Evolutionary conservation across 1,140 invertebrate species (phyloP).

Genomic region (Pentalonia nigronervosa): DNA sequence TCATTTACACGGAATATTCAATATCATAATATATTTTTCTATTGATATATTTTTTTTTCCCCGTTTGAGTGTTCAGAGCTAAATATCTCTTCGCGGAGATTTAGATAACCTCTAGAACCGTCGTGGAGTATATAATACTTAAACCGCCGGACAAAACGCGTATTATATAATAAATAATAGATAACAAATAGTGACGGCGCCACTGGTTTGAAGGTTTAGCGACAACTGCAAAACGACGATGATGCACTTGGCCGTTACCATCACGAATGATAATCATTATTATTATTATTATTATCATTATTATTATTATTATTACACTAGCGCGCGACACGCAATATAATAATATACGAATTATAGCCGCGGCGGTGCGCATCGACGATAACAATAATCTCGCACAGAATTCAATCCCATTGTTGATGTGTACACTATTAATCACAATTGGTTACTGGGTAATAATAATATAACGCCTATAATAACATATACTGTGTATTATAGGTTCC

Average conservation of each 20-base stretch:
- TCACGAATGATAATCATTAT: background rate
- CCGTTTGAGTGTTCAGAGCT: background rate
- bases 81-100: background rate
- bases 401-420: conserved; percentile 26
- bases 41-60: background rate
- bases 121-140: background rate
- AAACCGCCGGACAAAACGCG: background rate
- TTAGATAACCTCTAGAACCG: background rate
- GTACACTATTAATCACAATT: background rate
- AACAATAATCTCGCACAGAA: background rate
- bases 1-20: background rate
- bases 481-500: background rate
- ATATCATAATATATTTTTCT: background rate
- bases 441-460: background rate
- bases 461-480: background rate
- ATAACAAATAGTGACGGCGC: background rate
- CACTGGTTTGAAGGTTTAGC: background rate
- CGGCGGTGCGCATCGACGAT: background rate
- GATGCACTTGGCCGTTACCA: background rate
- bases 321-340: background rate
- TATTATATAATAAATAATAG: background rate
- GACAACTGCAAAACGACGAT: background rate
- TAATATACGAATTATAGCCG: background rate
- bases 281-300: background rate
- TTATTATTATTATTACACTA: background rate